Evolutionary conservation across 2,888 invertebrate species (phyloP), one percentile per base, ranked within the genome.

Genomic region (Erpobdella octoculata): DNA sequence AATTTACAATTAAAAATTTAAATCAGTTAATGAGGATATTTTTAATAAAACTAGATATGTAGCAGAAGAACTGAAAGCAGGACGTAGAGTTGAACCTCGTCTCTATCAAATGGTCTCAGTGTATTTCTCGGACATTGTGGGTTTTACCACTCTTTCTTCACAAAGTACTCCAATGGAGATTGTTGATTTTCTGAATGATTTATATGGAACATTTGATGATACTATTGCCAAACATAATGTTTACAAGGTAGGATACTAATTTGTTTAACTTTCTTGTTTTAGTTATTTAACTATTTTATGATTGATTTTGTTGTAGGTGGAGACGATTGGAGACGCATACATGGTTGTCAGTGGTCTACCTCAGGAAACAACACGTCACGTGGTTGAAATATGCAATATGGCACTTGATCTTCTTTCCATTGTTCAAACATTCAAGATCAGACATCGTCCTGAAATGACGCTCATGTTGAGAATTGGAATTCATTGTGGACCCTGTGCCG

Each of bases 321-420:
- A 76, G 66, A 76, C 76, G 12, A 75, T 76, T 15, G 75, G 76
- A 18, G 76, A 76, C 31, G 74, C 76, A 15, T 76, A 76, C 72
- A 76, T 76, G 73, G 74, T 76, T 25, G 73, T 74, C 28, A 75
- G 76, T 70, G 76, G 76, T 15, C 48, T 74, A 48, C 85, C 93
- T 12, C 93, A 93, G 82, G 68, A 21, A 8, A 68, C 68, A 31
- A n/a, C 8, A 28, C 25, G 73, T 21, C 78, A 78, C 66, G 77
- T 75, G 9, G 73, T 72, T 12, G 78, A 78, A 62, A 76, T 78
- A 25, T 73, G 74, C 15, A 72, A 74, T 18, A 62, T 78, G 72
- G 72, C 78, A 4, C 68, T 78, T 31, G 76, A 78, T 37, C 73
- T 78, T 15, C 70, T 78, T 53, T 72, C 73, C 48, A 72, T 73